Evolutionary conservation across 2,113 vertebrate species (phyloP), one percentile per base, ranked within the genome.

Genomic region (Athene noctua): DNA sequence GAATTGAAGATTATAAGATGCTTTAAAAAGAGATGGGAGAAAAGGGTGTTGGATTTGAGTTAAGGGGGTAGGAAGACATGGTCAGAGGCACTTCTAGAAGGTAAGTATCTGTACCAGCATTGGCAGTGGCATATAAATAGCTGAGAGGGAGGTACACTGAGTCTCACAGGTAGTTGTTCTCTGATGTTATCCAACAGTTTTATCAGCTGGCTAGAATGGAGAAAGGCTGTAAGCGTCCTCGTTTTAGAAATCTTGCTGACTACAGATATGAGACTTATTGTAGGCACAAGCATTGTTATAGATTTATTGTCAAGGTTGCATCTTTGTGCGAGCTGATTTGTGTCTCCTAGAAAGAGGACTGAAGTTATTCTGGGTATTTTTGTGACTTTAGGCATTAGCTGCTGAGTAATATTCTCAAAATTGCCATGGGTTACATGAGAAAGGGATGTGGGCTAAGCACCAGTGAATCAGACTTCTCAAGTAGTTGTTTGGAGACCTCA

Each of bases 331-430:
- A 62, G 88, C 32, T 47, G 13, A 57, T 61, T 80, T 75, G 36
- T 93, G 47, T 21, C 52, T 94, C 25, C 65, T 90, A 11, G 86
- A 91, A 75, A 75, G 44, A 57, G 67, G 44, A 18, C 18, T 47
- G 57, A 42, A 0, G 0, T 47, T 71, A 4, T 4, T 63, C 32
- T 57, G 10, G 2, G 0, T 11, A 42, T 46, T 72, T 70, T 71
- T 11, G 34, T 84, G 59, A 52, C 15, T 89, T 62, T 67, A 26
- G 65, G 9, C 78, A 27, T 73, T 2, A 74, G 57, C n/a, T 87
- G 20, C 46, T 87, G 81, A 71, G 42, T 22, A 87, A 32, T 20
- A 8, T 62, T 87, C 29, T 74, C 61, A 20, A 3, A 67, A 71
- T 81, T 87, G 25, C 65, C 11, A 0, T 32, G 44, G 32, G 44